A percentile compares a stretch with the other conserved stretches of the same genome.
phyloP scores from a whole-genome alignment of 2,113 vertebrate species.

The Oceanites oceanicus region DNA sequence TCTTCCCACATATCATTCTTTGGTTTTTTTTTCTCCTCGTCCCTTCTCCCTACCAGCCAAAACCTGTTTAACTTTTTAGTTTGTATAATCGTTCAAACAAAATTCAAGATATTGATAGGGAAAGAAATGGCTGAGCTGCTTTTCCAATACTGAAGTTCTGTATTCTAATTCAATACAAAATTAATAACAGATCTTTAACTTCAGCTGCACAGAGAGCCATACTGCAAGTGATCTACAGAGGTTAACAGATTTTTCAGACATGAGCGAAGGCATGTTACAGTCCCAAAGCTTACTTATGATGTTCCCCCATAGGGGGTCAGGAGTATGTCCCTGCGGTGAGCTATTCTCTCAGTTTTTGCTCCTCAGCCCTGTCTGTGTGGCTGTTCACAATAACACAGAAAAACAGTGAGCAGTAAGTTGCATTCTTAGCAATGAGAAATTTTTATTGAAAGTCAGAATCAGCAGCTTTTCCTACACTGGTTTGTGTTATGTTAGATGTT shows the following conservation, averaged over 20 bases:
- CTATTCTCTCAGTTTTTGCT: background rate
- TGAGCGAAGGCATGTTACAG: background rate
- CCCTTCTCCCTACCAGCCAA: background rate
- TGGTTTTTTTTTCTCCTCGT: background rate
- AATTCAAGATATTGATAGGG: background rate
- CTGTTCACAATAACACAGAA: background rate
- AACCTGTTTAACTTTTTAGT: background rate
- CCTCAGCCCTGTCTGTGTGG: background rate
- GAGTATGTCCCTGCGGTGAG: background rate
- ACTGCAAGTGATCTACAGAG: background rate
- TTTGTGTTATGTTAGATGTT: background rate
- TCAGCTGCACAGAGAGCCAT: background rate
- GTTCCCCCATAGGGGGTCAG: fast-evolving
- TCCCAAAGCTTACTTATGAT: background rate
- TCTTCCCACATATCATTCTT: background rate
- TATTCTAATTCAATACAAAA: background rate
- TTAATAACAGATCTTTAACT: background rate
- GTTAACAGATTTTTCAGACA: background rate
- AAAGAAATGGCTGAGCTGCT: background rate
- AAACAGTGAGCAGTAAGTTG: background rate
- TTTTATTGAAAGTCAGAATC: background rate
- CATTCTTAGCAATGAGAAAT: background rate
- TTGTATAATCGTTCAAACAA: background rate
- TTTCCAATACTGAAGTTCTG: background rate
- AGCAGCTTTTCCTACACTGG: background rate